Conservation (phyloP, 1,140 invertebrate species). For the Brachionus sp. region DNA sequence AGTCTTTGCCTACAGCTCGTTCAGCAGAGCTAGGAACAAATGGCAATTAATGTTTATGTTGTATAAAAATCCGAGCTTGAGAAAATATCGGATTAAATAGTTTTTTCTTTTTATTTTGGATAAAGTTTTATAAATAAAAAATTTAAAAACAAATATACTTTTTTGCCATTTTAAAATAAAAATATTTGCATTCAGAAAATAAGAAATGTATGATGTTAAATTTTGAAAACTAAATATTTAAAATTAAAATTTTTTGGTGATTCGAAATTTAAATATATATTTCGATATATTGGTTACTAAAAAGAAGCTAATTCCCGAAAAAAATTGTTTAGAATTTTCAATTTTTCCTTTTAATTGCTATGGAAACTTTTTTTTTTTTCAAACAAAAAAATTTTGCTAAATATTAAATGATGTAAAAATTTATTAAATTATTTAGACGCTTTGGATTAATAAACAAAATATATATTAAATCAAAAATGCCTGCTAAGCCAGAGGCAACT, state of each 20-base stretch:
- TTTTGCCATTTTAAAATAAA: too few relatives aligned
- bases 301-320: constrained; percentile 2
- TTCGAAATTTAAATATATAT: not conserved
- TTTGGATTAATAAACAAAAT: not conserved
- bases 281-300: not conserved
- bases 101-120: not conserved
- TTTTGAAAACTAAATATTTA: not conserved
- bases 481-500: not conserved
- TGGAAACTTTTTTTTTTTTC: not conserved
- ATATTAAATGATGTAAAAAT: not conserved
- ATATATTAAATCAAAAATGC: not conserved
- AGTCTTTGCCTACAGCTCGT: not conserved
- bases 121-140: constrained; percentile 26
- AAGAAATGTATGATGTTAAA: not conserved
- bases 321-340: constrained; percentile 7
- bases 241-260: not conserved
- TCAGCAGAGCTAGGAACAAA: constrained; percentile 1
- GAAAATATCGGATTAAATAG: not conserved
- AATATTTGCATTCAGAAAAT: too few relatives aligned
- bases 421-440: constrained; percentile 29
- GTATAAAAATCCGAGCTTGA: constrained; percentile 5
- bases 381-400: not conserved
- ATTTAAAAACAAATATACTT: not conserved
- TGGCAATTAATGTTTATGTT: not conserved
- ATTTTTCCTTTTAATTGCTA: constrained; percentile 2